Percentiles rank a stretch among this genome's conserved stretches.
phyloP scores from a whole-genome alignment of 2,888 invertebrate species.

The Brachyopa scutellaris region DNA sequence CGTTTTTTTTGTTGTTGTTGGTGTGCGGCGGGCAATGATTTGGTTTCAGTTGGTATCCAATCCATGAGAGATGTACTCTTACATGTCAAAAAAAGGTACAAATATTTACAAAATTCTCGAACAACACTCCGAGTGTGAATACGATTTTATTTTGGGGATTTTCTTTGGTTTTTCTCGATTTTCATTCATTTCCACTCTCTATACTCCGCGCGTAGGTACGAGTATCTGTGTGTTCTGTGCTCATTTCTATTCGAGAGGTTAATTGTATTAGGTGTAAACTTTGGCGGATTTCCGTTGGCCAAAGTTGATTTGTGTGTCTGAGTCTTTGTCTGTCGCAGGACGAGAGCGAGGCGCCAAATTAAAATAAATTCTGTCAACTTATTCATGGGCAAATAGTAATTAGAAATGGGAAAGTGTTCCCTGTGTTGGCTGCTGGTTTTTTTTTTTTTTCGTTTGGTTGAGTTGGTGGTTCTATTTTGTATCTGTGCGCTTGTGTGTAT shows the following conservation, averaged over 20 bases:
- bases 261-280: conserved; percentile 64
- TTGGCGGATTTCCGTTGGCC: conserved; percentile 46
- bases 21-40: not conserved
- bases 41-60: conserved; percentile 24
- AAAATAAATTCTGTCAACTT: conserved; percentile 52
- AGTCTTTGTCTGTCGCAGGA: conserved; percentile 7
- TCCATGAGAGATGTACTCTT: conserved; percentile 56
- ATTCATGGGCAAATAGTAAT: conserved; percentile 59
- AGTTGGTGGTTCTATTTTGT: no score
- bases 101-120: conserved; percentile 67
- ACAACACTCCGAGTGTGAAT: conserved; percentile 38
- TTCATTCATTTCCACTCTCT: conserved; percentile 13
- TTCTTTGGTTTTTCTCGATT: conserved; percentile 15
- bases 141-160: conserved; percentile 44
- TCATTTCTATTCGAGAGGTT: conserved; percentile 29
- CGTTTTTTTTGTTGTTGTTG: conserved; percentile 6
- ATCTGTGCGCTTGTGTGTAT: conserved; percentile 2
- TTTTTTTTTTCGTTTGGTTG: no score
- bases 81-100: conserved; percentile 44
- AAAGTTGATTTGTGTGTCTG: conserved; percentile 51
- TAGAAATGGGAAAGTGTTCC: conserved; percentile 39
- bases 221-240: not conserved
- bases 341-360: conserved; percentile 18
- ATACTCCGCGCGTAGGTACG: not conserved
- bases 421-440: not conserved